These are phyloP conservation scores for Leptodactylus fallax DNA, from an alignment of 2,797 vertebrate genomes.

Conservation along the genomic window DNA sequence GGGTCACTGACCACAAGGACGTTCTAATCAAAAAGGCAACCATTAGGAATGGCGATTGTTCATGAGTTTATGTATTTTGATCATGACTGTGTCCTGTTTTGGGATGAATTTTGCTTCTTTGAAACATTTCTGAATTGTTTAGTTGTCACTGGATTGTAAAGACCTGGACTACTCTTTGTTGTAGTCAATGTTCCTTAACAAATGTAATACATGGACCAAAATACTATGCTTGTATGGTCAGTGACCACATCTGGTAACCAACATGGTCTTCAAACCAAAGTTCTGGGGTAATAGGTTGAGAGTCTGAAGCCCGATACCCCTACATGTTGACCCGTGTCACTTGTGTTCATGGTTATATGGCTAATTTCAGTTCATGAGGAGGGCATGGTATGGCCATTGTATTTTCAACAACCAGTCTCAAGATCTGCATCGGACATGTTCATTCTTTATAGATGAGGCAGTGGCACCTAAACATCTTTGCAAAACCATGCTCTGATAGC, in stretches of 20 bases:
- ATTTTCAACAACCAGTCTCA: no score
- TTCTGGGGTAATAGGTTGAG: no score
- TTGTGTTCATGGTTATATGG: not conserved
- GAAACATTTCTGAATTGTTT: slow-evolving; percentile 35
- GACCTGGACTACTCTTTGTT: not conserved
- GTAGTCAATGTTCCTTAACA: not conserved
- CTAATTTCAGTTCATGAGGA: no score
- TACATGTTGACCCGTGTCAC: no score
- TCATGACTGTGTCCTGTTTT: not conserved
- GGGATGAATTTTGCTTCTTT: not conserved
- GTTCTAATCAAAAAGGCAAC: no score
- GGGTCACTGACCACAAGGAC: not conserved
- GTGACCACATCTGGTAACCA: slow-evolving; percentile 8
- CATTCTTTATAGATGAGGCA: no score
- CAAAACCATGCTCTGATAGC: not conserved
- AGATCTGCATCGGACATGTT: no score
- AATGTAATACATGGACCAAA: not conserved
- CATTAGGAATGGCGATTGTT: no score
- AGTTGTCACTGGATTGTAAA: not conserved
- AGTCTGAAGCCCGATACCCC: no score
- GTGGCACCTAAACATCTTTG: not conserved
- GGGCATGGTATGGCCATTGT: no score
- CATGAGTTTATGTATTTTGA: not conserved
- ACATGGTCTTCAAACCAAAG: not conserved
- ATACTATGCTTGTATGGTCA: slow-evolving; percentile 7